Evolutionary conservation across 1,140 invertebrate genomes (phyloP).

Genomic region (Gryon sp.): DNA sequence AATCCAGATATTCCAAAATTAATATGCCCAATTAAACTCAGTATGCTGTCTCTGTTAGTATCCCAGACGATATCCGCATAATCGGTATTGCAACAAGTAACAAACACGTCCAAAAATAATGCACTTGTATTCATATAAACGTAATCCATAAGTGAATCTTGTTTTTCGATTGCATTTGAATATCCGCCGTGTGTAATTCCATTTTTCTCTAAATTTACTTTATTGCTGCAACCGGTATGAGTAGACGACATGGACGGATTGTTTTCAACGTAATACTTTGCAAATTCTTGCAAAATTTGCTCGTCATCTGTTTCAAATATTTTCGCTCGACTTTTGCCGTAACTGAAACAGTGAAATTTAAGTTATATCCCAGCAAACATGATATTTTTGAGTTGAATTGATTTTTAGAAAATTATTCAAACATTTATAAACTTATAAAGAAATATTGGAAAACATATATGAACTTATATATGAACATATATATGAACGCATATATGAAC

Average conservation of each 20-base stretch:
- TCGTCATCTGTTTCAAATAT: conserved; percentile 68
- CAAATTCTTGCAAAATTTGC: conserved; percentile 65
- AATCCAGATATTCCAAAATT: conserved; percentile 79
- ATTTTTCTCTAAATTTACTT: conserved; percentile 60
- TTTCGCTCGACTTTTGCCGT: conserved; percentile 31
- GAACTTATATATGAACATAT: no score
- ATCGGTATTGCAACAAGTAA: conserved; percentile 76
- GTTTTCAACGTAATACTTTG: conserved; percentile 63
- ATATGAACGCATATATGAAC: no score
- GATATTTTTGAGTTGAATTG: no score
- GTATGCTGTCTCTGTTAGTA: conserved; percentile 69
- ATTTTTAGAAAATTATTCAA: no score
- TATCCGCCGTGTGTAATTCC: conserved; percentile 63
- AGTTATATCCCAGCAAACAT: no score
- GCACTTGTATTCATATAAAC: conserved; percentile 74
- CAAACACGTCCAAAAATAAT: conserved; percentile 72
- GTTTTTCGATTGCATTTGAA: conserved; percentile 53
- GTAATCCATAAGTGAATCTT: conserved; percentile 73
- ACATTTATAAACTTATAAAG: no score
- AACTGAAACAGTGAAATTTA: conserved; percentile 18
- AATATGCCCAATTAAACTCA: conserved; percentile 66
- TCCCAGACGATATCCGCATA: conserved; percentile 67
- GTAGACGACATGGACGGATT: conserved; percentile 63
- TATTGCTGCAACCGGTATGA: conserved; percentile 59
- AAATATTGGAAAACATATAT: no score